phyloP scores from a whole-genome alignment of 2,888 invertebrate species.

The Pristionchus maxplancki region DNA sequence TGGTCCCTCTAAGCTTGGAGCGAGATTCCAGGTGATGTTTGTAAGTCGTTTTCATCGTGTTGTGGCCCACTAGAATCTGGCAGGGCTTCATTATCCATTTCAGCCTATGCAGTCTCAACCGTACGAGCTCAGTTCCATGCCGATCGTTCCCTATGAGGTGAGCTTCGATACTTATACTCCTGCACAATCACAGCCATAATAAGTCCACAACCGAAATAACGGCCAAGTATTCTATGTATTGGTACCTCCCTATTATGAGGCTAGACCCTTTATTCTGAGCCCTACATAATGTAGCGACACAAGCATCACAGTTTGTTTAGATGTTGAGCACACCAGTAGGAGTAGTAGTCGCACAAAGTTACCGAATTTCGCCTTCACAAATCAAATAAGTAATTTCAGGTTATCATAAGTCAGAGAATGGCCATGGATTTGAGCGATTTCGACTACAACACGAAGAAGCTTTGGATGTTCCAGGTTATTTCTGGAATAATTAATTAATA shows the following conservation, averaged over 20 bases:
- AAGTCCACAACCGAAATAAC: not conserved
- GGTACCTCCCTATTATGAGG: no score
- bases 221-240: no score
- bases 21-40: not conserved
- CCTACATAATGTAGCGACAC: no score
- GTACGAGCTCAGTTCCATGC: not conserved
- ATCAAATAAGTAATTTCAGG: not conserved
- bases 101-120: not conserved
- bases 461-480: not conserved
- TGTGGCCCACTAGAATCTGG: no score
- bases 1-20: not conserved
- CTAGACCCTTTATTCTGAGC: no score
- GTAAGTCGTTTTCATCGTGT: no score
- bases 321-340: no score
- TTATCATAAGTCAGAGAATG: not conserved
- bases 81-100: not conserved
- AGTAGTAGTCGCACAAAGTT: no score
- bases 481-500: not conserved
- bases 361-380: no score
- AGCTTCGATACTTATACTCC: not conserved
- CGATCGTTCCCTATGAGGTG: not conserved
- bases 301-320: no score
- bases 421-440: not conserved
- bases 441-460: not conserved
- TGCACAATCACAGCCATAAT: no score